Evolutionary conservation across 2,113 vertebrate species (phyloP).

Genomic region (Poicephalus meyeri): DNA sequence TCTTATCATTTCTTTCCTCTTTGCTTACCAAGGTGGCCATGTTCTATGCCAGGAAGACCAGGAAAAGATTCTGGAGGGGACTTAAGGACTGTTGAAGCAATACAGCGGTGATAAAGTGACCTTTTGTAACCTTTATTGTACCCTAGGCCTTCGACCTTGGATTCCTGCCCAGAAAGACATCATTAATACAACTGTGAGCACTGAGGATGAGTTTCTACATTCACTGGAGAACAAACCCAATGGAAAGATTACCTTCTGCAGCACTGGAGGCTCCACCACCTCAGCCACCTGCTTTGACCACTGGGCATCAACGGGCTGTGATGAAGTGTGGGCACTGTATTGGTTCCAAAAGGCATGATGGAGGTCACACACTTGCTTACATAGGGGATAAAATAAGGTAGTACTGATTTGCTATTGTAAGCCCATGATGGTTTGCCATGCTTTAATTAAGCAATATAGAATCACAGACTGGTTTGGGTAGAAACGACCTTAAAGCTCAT

Average conservation of each 20-base stretch:
- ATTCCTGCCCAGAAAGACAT: neutral
- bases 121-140: neutral
- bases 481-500: neutral
- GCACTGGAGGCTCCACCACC: neutral
- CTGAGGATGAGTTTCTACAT: neutral
- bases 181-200: neutral
- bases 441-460: neutral
- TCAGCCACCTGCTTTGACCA: neutral
- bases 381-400: neutral
- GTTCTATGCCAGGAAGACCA: neutral
- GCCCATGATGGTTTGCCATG: fast-evolving
- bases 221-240: neutral
- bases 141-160: neutral
- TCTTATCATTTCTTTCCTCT: neutral
- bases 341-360: fast-evolving
- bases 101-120: neutral
- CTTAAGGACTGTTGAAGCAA: neutral
- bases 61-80: slow-evolving; percentile 5
- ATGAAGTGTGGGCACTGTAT: fast-evolving
- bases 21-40: neutral
- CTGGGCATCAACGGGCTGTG: neutral
- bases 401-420: fast-evolving
- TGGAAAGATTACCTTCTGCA: neutral
- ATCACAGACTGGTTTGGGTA: neutral
- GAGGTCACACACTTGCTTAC: neutral